Percentiles rank a stretch among this genome's conserved stretches.
phyloP scores from a whole-genome alignment of 2,113 vertebrate species.

The Apodemus speciosus region DNA sequence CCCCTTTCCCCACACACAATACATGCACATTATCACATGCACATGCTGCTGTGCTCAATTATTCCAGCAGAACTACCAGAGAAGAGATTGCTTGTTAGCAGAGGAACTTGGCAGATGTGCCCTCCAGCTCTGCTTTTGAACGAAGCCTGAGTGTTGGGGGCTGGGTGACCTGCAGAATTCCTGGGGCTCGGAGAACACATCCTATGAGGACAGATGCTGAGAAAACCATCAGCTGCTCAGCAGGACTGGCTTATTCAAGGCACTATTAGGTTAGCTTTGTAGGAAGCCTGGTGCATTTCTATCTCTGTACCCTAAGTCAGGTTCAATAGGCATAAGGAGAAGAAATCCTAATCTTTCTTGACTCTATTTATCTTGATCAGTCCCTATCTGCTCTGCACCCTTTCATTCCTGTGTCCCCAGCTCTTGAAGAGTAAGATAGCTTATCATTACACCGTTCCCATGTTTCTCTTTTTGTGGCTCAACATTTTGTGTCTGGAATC shows the following conservation, averaged over 20 bases:
- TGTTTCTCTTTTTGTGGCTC: not conserved
- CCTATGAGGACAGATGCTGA: not conserved
- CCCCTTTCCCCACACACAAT: not conserved
- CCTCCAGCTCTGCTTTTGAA: slow-evolving; percentile 62
- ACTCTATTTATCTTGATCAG: slow-evolving; percentile 15
- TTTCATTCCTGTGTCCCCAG: slow-evolving; percentile 14
- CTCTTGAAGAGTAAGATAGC: not conserved
- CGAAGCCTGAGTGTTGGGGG: not conserved
- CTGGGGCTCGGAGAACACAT: not conserved
- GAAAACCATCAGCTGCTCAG: not conserved
- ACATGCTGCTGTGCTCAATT: slow-evolving; percentile 35
- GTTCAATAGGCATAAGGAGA: not conserved
- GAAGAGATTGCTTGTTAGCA: slow-evolving; percentile 59
- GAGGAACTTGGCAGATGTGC: slow-evolving; percentile 39
- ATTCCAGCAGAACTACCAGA: slow-evolving; percentile 45
- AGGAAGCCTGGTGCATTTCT: slow-evolving; percentile 8
- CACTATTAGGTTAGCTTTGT: not conserved
- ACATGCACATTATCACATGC: not conserved
- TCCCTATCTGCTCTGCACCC: not conserved
- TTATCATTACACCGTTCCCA: not conserved
- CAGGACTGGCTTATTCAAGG: not conserved
- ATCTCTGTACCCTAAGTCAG: slow-evolving; percentile 37
- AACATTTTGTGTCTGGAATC: not conserved
- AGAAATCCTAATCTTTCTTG: not conserved
- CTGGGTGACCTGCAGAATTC: slow-evolving; percentile 13